Conservation (phyloP, 2,888 invertebrate genomes). For the Agrilus mali region DNA sequence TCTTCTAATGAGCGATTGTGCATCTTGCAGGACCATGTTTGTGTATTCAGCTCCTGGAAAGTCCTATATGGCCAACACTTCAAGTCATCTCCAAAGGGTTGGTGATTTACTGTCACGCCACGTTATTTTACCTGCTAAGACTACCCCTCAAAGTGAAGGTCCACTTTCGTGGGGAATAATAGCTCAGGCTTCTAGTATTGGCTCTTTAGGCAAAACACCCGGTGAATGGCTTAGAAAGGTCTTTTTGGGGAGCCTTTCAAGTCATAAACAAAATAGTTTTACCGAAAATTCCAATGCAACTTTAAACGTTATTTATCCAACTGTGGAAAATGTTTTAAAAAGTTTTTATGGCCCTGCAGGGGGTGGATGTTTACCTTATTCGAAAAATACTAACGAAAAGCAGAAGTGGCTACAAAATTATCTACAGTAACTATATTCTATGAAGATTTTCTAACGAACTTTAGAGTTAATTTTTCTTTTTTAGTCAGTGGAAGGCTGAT, state of each 20-base stretch:
- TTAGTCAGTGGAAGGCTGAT: conserved; percentile 75
- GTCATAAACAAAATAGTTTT: conserved; percentile 40
- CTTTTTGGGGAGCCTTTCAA: conserved; percentile 50
- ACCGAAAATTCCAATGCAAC: conserved; percentile 42
- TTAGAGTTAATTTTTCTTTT: conserved; percentile 15
- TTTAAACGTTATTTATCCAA: conserved; percentile 56
- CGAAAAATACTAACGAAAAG: conserved; percentile 54
- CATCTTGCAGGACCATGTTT: conserved; percentile 61
- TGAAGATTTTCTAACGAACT: background rate
- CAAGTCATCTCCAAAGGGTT: conserved; percentile 42
- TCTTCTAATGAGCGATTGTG: background rate
- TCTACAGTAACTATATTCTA: conserved; percentile 51
- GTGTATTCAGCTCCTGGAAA: conserved; percentile 78
- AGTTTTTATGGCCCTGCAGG: conserved; percentile 78
- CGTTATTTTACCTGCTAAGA: conserved; percentile 36
- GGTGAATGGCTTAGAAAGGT: conserved; percentile 67
- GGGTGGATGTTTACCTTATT: conserved; percentile 82
- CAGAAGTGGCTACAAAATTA: conserved; percentile 71
- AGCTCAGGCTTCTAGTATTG: conserved; percentile 86
- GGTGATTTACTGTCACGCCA: conserved; percentile 52
- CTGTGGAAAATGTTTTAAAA: conserved; percentile 66
- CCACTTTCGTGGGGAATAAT: conserved; percentile 41
- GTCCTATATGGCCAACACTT: background rate
- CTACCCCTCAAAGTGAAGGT: conserved; percentile 27
- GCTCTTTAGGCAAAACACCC: conserved; percentile 62